Base-by-base conservation (phyloP, 2,888 invertebrate species). In the Dryobotodes eremita region DNA sequence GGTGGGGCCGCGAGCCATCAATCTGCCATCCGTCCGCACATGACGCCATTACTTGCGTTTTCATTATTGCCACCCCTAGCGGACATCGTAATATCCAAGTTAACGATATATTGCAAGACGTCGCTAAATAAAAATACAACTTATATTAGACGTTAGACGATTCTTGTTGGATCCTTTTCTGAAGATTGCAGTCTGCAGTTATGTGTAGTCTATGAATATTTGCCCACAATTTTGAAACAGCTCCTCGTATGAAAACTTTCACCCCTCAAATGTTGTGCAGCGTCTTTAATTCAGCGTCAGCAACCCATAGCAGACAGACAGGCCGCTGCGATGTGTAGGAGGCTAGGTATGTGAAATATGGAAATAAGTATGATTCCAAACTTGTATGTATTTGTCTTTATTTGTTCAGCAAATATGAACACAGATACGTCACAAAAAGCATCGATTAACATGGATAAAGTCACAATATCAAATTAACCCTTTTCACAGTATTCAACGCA, bases 31-130 rank as follows among this genome's bases (percentile, higher is more conserved):
- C 85, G 89, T 85, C 88, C 87, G 87, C 91, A 88, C 88, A 89
- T 90, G 92, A 90, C 91, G 88, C 86, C 81, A 78, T 91, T 89
- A 90, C 89, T 91, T 90, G 90, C 92, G 77, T 83, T 92, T 90
- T 88, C 81, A 85, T 87, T 86, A 80, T 84, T 55, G 31, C 68
- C 70, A 66, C 76, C 87, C 84, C 83, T 61, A 62, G 64, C 55
- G 46, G 42, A 62, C 31, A 20, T 55, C 53, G 57, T 72, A 68
- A 74, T 36, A 70, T 61, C 42, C 46, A n/a, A 59, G 85, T 10
- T 57, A 74, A 74, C 65, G 62, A 83, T 74, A 46, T 62, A 62
- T 59, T 68, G 59, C 13, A n/a, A 71, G 31, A 70, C n/a, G 7
- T 48, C 13, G 62, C 70, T 61, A 46, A 53, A 70, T 36, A 31